phyloP scores from a whole-genome alignment of 92 coral and sea anemone genomes.

The Meandrina meandrites region DNA sequence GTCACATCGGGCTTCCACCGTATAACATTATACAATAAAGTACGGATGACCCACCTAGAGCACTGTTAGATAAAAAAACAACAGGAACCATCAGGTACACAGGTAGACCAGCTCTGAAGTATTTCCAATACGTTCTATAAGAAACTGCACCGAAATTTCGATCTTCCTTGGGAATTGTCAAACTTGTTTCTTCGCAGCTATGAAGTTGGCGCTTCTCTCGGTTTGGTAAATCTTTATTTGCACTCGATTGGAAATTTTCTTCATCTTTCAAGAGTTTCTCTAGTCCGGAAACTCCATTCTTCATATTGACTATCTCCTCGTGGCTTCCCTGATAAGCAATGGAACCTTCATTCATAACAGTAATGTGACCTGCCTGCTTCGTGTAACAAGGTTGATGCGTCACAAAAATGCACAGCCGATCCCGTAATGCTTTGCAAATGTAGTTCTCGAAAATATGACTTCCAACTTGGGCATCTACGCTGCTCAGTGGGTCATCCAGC shows the following conservation, averaged over 20 bases:
- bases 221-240: neutral
- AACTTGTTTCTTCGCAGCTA: conserved; percentile 3
- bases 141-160: conserved; percentile 20
- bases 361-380: conserved; percentile 35
- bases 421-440: conserved; percentile 12
- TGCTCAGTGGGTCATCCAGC: conserved; percentile 54
- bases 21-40: neutral
- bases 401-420: conserved; percentile 12
- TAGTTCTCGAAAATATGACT: conserved; percentile 24
- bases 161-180: conserved; percentile 9
- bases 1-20: too few species aligned
- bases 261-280: neutral
- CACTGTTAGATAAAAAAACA: neutral
- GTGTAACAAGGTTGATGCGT: conserved; percentile 35
- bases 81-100: neutral
- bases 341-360: conserved; percentile 25
- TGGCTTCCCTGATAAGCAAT: conserved; percentile 35
- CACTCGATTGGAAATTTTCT: neutral
- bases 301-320: neutral
- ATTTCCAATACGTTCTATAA: conserved; percentile 19
- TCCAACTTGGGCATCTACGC: conserved; percentile 48
- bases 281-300: neutral
- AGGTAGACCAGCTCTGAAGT: conserved; percentile 19
- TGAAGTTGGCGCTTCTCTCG: neutral
- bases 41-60: neutral